Base-by-base conservation (phyloP, 2,113 vertebrate genomes). In the Nothoprocta perdicaria region DNA sequence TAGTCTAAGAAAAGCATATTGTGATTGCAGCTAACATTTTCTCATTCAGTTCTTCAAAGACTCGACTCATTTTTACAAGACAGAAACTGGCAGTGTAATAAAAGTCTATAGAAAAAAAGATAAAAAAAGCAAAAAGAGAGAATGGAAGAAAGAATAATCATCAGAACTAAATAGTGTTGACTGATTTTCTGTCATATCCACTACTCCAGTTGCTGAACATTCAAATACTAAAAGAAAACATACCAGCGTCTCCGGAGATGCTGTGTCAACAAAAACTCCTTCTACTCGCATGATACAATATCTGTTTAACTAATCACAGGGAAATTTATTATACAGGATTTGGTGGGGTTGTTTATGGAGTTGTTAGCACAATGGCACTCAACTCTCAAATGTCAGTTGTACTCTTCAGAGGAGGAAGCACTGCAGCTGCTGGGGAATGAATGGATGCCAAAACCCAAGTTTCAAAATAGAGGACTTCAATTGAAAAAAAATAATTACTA, bases 291-390 rank as follows among this genome's bases (percentile, higher is more conserved):
- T 81, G 85, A 90, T 89, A 95, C 76, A 90, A 81, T 96, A 96
- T 98, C 98, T 98, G 98, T 96, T 98, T 98, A 97, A 97, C 93
- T 97, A 97, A 98, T 98, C 97, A 98, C 93, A 95, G 94, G 74
- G 77, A 97, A 97, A 97, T 97, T 97, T 97, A 97, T 98, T 97
- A 96, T 29, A 76, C 41, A 97, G 96, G 94, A 96, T 96, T 95
- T 96, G 92, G 87, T 95, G 94, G 80, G 41, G 89, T 92, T 97
- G 92, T 97, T 98, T 97, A 94, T 90, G 94, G 92, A 71, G 31
- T 86, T 72, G 19, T 72, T 96, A 96, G 92, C 48, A 88, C 93
- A 94, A 92, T 92, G 94, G 84, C 72, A 94, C 72, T 96, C 74
- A 88, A 88, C 92, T 94, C 74, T 94, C 86, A 95, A 80, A 96